These are phyloP conservation scores for Acridotheres tristis DNA, from an alignment of 2,797 vertebrate species.

Conservation along the genomic window DNA sequence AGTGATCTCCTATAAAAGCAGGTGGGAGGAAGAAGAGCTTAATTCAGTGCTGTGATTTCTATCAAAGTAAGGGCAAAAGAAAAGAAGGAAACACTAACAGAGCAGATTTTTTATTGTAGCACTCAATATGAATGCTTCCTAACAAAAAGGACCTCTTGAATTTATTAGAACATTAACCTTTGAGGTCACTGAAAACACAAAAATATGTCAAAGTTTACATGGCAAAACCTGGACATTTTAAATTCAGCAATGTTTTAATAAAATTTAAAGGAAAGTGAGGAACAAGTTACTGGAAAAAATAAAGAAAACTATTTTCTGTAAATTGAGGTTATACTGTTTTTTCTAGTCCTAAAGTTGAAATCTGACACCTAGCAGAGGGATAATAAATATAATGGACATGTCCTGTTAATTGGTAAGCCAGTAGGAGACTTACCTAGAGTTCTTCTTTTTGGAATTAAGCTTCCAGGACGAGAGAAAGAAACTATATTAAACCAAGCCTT, in stretches of 20 bases:
- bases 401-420: slow-evolving; percentile 34
- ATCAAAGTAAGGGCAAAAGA: background rate
- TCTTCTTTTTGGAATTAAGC: slow-evolving; percentile 25
- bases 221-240: background rate
- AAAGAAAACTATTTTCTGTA: background rate
- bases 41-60: background rate
- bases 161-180: background rate
- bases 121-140: background rate
- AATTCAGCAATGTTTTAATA: background rate
- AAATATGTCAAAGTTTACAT: background rate
- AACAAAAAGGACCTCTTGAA: background rate
- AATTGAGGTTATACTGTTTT: slow-evolving; percentile 16
- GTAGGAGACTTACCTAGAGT: slow-evolving; percentile 37
- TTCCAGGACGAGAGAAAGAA: slow-evolving; percentile 3
- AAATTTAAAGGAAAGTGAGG: background rate
- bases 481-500: background rate
- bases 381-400: slow-evolving; percentile 23
- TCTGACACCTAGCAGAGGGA: slow-evolving; percentile 6
- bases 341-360: slow-evolving; percentile 9
- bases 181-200: background rate
- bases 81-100: background rate
- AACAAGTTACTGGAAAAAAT: background rate
- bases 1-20: background rate
- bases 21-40: background rate
- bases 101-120: background rate